Evolutionary conservation across 2,888 invertebrate species (phyloP).

Genomic region (Oscheius sp.): DNA sequence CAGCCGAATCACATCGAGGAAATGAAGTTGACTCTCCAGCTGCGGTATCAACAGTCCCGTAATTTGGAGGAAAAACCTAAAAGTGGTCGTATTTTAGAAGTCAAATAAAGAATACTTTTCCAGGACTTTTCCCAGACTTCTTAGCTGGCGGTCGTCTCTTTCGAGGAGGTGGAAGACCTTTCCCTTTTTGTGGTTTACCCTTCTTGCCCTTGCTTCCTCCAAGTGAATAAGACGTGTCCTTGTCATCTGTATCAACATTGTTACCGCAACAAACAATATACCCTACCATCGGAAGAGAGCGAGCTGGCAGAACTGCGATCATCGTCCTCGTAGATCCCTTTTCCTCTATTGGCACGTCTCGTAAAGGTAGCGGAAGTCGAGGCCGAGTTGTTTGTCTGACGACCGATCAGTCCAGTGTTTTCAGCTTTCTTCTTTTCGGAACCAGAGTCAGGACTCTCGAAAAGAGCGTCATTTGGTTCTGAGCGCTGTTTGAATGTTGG

Average conservation of each 20-base stretch:
- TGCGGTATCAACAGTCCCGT: background rate
- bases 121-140: conserved; percentile 23
- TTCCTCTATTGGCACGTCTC: conserved; percentile 20
- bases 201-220: conserved; percentile 17
- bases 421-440: background rate
- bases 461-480: background rate
- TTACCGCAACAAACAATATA: background rate
- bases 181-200: conserved; percentile 26
- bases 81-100: background rate
- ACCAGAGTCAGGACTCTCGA: too few relatives aligned
- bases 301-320: conserved; percentile 5
- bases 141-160: conserved; percentile 14
- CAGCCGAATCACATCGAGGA: conserved; percentile 21
- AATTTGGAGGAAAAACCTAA: conserved; percentile 17
- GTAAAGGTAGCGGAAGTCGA: conserved; percentile 10
- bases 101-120: conserved; percentile 10
- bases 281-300: conserved; percentile 6
- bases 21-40: background rate
- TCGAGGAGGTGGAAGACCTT: background rate
- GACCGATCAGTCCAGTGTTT: conserved; percentile 1
- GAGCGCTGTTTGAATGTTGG: background rate
- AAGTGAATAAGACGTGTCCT: conserved; percentile 15
- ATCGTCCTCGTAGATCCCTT: conserved; percentile 28
- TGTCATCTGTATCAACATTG: conserved; percentile 7
- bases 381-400: conserved; percentile 21